Evolutionary conservation across 2,888 invertebrate species (phyloP), one percentile per base, ranked within the genome.

Genomic region (Harpagoxenus sublaevis): DNA sequence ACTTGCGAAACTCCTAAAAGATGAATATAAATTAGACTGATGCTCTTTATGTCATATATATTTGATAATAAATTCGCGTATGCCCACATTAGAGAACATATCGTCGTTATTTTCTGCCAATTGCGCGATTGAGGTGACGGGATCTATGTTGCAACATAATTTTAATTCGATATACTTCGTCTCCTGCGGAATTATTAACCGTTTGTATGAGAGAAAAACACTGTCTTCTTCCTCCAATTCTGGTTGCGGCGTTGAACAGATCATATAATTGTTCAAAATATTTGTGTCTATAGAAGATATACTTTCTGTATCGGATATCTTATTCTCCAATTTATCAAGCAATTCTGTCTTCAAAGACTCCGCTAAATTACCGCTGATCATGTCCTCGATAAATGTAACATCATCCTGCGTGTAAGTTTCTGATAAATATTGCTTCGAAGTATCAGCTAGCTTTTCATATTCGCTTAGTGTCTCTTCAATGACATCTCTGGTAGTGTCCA

Each of bases 131-230:
- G 84, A 87, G 1, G 12, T 60, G 9, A 65, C 85, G 0, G 74
- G 4, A 15, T 28, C 12, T 18, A 48, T 68, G 10, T 57, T 66
- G 2, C 71, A 84, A 63, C 57, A 68, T 6, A 91, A n/a, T 86
- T 88, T 87, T 39, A 91, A 42, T 83, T 89, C 77, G 15, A 92
- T 83, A 4, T 75, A 83, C 0, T 89, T 84, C 2, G 81, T 28
- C 18, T 89, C 73, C 15, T 86, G 23, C 1, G 90, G 88, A n/a
- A 90, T 74, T n/a, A 60, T 62, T 12, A 91, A 35, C 2, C 8
- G 0, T 10, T 71, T 66, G 10, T 89, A 91, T 39, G 51, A 18
- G n/a, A 39, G 1, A 1, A 6, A 62, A 84, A 35, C 35, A 35
- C 53, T 39, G 1, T 51, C n/a, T n/a, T 66, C 73, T 31, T 91